phyloP scores from a whole-genome alignment of 2,797 vertebrate genomes.

The Catamblyrhynchus diadema region DNA sequence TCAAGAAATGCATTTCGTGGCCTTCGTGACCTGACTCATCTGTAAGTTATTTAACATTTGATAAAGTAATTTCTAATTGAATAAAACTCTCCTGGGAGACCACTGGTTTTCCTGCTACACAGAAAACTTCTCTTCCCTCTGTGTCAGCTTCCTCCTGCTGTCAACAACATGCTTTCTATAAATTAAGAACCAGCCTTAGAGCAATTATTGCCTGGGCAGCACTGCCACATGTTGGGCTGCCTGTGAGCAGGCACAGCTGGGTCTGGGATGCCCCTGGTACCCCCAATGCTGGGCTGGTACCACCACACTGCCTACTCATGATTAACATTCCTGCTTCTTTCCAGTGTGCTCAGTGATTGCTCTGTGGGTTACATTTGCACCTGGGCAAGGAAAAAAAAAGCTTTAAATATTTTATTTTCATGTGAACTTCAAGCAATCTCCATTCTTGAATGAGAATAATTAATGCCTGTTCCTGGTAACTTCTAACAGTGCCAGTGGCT shows the following conservation, averaged over 20 bases:
- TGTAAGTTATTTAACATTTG: conserved; percentile 81
- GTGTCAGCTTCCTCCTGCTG: background rate
- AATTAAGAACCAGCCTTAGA: background rate
- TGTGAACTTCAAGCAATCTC: background rate
- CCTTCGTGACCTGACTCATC: conserved; percentile 93
- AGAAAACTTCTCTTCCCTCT: background rate
- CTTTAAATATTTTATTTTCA: background rate
- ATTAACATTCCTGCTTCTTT: background rate
- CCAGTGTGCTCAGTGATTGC: background rate
- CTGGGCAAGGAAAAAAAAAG: background rate
- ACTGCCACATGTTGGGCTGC: accelerated
- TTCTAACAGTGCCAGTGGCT: background rate
- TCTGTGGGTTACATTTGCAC: background rate
- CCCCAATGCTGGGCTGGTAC: background rate
- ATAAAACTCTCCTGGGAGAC: background rate
- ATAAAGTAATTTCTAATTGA: background rate
- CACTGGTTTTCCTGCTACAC: background rate
- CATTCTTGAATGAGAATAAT: background rate
- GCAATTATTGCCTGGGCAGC: background rate
- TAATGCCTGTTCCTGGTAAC: background rate
- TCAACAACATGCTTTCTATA: background rate
- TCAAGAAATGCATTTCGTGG: conserved; percentile 94
- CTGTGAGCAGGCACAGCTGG: background rate
- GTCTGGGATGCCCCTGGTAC: background rate
- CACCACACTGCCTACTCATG: accelerated